Base-by-base conservation (phyloP, 2,113 vertebrate genomes). In the Eretmodus cyanostictus region DNA sequence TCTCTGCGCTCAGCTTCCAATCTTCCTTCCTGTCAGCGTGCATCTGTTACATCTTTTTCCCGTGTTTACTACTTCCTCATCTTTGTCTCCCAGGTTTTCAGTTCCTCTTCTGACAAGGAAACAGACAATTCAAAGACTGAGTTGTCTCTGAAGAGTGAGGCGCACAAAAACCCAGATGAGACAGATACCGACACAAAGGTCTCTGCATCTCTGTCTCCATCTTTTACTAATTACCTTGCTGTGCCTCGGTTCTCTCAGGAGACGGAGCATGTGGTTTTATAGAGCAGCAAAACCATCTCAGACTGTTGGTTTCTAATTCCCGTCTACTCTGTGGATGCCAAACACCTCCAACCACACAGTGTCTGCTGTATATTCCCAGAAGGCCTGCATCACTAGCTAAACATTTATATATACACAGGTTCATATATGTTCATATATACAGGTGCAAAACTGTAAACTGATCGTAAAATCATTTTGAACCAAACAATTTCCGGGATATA, bases 1-100 rank as follows among this genome's bases (percentile, higher is more conserved):
- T 81, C 12, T 84, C 82, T 71, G 31, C 47, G 19, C 86, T 88
- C 3, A 47, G 68, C 87, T 91, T 76, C 68, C 68, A 73, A 27
- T 79, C 83, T 84, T 45, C 73, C 34, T 89, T 88, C 71, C 88
- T 93, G 85, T 49, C 80, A 80, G 24, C 8, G 5, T 42, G 51
- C 81, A 71, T 87, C 57, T 81, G 63, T 80, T 11, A 17, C 63
- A 27, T 86, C 63, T 82, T 78, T 31, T 85, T 24, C 36, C 51
- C 40, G 3, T 81, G 81, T 89, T 89, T 88, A 87, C 81, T 27
- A 89, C 78, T 85, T 87, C 82, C 63, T 85, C 80, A 51, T 90
- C 87, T 63, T 86, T 66, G 63, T 88, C 78, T 86, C 17, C 7
- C 34, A 85, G 49, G 51, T 71, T 83, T 81, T 87, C 57, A 36